Evolutionary conservation across 2,797 vertebrate species (phyloP), one percentile per base, ranked within the genome.

Genomic region (Takifugu rubripes): DNA sequence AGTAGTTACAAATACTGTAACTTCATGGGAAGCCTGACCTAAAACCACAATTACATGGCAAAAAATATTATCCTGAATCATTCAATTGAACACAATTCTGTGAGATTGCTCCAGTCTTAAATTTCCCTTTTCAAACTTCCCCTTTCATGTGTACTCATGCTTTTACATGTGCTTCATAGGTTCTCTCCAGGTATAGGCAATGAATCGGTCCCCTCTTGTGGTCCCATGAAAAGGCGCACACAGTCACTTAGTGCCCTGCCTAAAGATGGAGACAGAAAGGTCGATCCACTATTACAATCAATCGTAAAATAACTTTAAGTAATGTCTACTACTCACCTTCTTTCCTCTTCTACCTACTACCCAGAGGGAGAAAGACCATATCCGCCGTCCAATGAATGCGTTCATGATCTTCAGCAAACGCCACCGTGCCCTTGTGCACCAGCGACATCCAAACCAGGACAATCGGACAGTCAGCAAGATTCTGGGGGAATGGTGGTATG

Each of bases 371-470:
- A 96, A 96, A 75, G 95, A 96, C 75, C 94, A 96, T 64, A 96
- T 96, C 70, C 93, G 95, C 6, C 87, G 95, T 36, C 95, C 95
- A 36, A 97, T 96, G 95, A 96, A 96, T 0, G 94, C 95, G 1
- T 96, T 97, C 82, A 96, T 97, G 95, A 96, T 97, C 86, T 97
- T 97, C 76, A 96, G 94, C 63, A 97, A 97, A 83, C 88, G 95
- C 9, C 95, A 96, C 81, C 91, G 95, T 44, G 94, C 94, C 11
- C 88, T 96, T 70, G 95, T 97, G 51, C 94, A 96, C 83, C 94
- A 96, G 85, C 90, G 94, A 14, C 94, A 96, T 69, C 95, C 95
- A 21, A 96, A 96, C 86, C 95, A 96, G 87, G 95, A 96, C 88
- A 97, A 97, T 83, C 91, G 94, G 24, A 96, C 94, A 0, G 95